phyloP scores from a whole-genome alignment of 2,888 invertebrate genomes.

The Drosophila suboccidentalis region DNA sequence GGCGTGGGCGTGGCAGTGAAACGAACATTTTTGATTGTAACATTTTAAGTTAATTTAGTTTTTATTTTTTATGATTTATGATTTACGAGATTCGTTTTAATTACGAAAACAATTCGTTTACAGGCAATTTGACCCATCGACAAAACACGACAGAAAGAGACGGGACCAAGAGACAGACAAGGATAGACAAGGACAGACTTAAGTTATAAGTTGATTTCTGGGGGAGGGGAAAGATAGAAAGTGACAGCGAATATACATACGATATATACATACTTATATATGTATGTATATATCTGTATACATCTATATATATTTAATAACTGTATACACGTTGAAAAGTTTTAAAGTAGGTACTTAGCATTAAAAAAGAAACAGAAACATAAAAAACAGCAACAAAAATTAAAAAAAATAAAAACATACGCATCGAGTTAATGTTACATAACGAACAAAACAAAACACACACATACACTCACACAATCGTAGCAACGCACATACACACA shows the following conservation, averaged over 20 bases:
- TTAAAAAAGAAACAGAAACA: conserved; percentile 51
- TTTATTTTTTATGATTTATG: conserved; percentile 48
- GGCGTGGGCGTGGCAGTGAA: conserved; percentile 54
- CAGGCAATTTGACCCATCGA: conserved; percentile 24
- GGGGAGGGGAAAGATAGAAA: conserved; percentile 38
- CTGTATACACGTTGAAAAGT: conserved; percentile 66
- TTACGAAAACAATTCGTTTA: conserved; percentile 23
- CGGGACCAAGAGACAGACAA: conserved; percentile 22
- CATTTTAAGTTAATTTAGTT: conserved; percentile 76
- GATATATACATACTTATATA: conserved; percentile 28
- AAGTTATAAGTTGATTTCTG: conserved; percentile 60
- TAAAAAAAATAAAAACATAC: conserved; percentile 17
- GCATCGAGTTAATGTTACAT: conserved; percentile 52
- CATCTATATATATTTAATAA: conserved; percentile 8
- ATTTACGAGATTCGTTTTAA: conserved; percentile 40
- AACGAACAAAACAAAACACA: conserved; percentile 40
- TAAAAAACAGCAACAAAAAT: conserved; percentile 18
- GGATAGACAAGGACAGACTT: conserved; percentile 48
- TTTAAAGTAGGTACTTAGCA: conserved; percentile 75
- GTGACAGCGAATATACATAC: conserved; percentile 38
- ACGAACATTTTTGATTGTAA: conserved; percentile 55
- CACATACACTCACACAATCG: conserved; percentile 40
- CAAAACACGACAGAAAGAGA: not conserved
- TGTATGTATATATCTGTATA: conserved; percentile 48
- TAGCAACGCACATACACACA: conserved; percentile 60